Percentiles rank a stretch among this genome's conserved stretches.
These are phyloP conservation scores for Abramis brama DNA, from an alignment of 2,113 vertebrate species.

Conservation along the genomic window DNA sequence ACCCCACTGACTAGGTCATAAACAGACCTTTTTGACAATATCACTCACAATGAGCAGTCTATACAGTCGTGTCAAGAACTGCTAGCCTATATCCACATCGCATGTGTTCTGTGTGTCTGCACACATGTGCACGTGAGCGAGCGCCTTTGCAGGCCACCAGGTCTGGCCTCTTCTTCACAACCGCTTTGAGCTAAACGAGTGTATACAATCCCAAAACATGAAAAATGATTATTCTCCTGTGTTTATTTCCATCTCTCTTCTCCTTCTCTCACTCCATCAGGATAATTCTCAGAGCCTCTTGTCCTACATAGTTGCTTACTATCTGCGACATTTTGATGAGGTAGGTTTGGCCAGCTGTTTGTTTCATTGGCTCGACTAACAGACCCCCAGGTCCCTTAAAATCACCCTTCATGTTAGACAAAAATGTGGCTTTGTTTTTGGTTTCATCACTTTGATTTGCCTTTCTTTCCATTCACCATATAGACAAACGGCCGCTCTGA, in stretches of 20 bases:
- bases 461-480: conserved; percentile 38
- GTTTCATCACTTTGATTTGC: conserved; percentile 47
- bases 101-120: neutral
- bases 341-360: conserved; percentile 81
- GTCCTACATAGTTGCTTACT: conserved; percentile 94
- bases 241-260: conserved; percentile 13
- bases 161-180: conserved; percentile 3
- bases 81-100: neutral
- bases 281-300: conserved; percentile 94
- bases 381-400: conserved; percentile 65
- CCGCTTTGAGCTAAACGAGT: neutral
- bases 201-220: conserved; percentile 32
- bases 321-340: conserved; percentile 96
- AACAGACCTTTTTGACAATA: neutral
- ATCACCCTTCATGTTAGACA: conserved; percentile 44
- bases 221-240: conserved; percentile 36
- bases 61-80: neutral
- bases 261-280: conserved; percentile 76
- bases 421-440: conserved; percentile 44
- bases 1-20: neutral
- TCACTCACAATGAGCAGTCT: neutral
- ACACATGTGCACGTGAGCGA: neutral
- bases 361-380: conserved; percentile 72
- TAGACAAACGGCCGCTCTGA: conserved; percentile 39
- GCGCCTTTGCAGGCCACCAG: neutral